phyloP scores from a whole-genome alignment of 2,113 vertebrate species.

The Microtus ochrogaster region DNA sequence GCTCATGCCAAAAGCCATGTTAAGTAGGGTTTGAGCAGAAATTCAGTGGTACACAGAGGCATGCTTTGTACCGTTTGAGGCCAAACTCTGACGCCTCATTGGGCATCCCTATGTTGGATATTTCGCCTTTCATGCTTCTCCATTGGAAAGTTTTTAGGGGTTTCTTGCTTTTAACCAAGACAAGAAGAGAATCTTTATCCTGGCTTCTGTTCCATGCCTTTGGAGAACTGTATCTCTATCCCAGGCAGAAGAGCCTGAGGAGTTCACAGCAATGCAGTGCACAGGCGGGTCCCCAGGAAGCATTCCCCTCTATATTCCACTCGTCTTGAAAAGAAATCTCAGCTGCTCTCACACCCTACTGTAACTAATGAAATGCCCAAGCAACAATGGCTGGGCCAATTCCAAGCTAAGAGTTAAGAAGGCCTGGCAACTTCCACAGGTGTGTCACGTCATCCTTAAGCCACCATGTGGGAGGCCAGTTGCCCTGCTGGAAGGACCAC shows the following conservation, averaged over 20 bases:
- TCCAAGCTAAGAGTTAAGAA: constrained; percentile 6
- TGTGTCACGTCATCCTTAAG: not conserved
- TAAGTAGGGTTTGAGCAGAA: not conserved
- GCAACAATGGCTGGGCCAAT: not conserved
- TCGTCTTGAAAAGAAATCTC: not conserved
- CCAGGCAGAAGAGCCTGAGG: not conserved
- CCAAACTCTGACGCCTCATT: not conserved
- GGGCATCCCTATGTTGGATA: not conserved
- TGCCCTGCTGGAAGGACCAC: not conserved
- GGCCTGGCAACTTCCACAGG: not conserved
- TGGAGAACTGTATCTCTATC: not conserved
- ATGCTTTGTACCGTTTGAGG: not conserved
- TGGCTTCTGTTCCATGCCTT: not conserved
- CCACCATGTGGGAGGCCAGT: not conserved
- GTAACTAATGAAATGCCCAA: too few species aligned
- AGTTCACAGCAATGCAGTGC: too few species aligned
- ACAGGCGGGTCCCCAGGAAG: too few species aligned
- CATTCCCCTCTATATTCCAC: too few species aligned
- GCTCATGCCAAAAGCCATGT: not conserved
- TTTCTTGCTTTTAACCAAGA: not conserved
- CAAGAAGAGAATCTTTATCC: not conserved
- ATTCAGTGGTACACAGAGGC: not conserved
- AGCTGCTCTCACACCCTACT: not conserved
- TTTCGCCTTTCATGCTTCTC: not conserved
- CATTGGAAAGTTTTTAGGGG: not conserved